Evolutionary conservation across 2,888 invertebrate species (phyloP).

Genomic region (Seira sanloemensis): DNA sequence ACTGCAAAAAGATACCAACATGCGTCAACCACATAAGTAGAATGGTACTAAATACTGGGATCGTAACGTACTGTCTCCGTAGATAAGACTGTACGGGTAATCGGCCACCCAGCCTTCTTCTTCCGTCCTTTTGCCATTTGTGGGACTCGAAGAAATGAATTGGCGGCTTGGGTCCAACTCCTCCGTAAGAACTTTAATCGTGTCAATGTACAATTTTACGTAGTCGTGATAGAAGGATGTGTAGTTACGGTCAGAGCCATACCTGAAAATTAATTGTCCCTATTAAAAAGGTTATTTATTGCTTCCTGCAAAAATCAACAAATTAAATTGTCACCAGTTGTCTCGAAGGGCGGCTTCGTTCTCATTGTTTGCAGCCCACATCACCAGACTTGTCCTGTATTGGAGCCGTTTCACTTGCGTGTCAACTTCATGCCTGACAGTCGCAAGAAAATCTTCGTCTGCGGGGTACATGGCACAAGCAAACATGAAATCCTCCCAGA

Average conservation of each 20-base stretch:
- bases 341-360: slow-evolving; percentile 85
- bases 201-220: slow-evolving; percentile 87
- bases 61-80: slow-evolving; percentile 78
- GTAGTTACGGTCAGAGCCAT: slow-evolving; percentile 75
- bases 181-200: slow-evolving; percentile 82
- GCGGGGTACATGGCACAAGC: slow-evolving; percentile 79
- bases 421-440: slow-evolving; percentile 77
- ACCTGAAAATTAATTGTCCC: too few relatives aligned
- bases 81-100: slow-evolving; percentile 75
- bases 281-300: too few relatives aligned
- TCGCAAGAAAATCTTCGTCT: slow-evolving; percentile 76
- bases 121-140: slow-evolving; percentile 86
- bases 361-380: slow-evolving; percentile 81
- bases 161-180: slow-evolving; percentile 81
- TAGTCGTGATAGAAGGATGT: slow-evolving; percentile 84
- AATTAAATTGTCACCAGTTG: too few relatives aligned
- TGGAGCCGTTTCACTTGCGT: slow-evolving; percentile 77
- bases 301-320: too few relatives aligned
- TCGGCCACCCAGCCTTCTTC: slow-evolving; percentile 76
- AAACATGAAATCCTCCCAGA: slow-evolving; percentile 81
- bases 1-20: slow-evolving; percentile 78
- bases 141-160: slow-evolving; percentile 93
- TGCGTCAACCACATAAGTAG: too few relatives aligned
- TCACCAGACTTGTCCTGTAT: slow-evolving; percentile 78
- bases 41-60: too few relatives aligned